Conservation (phyloP, 2,888 invertebrate genomes). For the Mechanitis messenoides region DNA sequence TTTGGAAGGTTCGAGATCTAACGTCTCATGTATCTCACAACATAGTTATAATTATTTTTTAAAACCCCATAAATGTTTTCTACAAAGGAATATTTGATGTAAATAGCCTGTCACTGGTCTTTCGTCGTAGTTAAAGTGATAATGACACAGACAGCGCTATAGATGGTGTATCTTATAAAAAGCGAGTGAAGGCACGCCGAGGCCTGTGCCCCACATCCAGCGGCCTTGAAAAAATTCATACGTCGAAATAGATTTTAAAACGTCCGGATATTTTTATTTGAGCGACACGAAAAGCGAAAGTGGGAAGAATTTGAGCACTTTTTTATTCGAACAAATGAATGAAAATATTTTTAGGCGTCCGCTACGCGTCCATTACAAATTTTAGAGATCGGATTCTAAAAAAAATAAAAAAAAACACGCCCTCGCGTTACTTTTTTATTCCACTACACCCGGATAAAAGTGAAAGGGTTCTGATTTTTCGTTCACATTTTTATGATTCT, state of each 20-base stretch:
- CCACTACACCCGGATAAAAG: constrained; percentile 31
- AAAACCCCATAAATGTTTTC: no score
- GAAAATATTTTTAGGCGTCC: constrained; percentile 44
- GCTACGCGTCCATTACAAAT: constrained; percentile 37
- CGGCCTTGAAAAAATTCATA: constrained; percentile 27
- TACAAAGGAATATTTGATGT: no score
- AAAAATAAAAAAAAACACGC: constrained; percentile 32
- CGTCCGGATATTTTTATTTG: constrained; percentile 42
- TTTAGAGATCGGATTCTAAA: constrained; percentile 44
- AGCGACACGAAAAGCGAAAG: constrained; percentile 44
- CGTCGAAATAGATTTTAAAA: constrained; percentile 38
- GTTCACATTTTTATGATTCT: constrained; percentile 26
- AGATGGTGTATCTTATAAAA: not conserved
- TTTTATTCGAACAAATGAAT: constrained; percentile 44
- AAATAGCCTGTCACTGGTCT: no score
- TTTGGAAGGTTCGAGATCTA: no score
- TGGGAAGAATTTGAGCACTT: constrained; percentile 42
- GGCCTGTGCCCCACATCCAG: constrained; percentile 12
- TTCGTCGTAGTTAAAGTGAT: not conserved
- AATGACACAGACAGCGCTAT: not conserved
- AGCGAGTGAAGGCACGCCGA: not conserved
- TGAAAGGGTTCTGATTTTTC: constrained; percentile 32
- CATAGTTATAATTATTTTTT: no score
- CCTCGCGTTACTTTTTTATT: constrained; percentile 30
- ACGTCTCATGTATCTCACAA: no score